These are phyloP conservation scores for Prosapia bicincta DNA, from an alignment of 2,888 invertebrate species.

Conservation along the genomic window DNA sequence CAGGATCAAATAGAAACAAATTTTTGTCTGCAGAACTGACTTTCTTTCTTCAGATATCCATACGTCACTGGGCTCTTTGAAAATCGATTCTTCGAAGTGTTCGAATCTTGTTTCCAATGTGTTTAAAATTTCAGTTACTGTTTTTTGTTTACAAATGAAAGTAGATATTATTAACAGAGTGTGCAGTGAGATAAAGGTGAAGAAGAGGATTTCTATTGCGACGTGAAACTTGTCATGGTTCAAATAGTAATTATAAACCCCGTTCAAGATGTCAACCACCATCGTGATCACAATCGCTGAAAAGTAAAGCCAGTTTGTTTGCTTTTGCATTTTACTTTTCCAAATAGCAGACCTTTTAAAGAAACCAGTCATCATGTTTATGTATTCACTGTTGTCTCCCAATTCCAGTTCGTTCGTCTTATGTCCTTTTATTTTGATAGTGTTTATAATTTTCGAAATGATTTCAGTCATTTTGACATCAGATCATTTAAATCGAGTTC, in stretches of 20 bases:
- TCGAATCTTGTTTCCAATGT: not conserved
- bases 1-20: not conserved
- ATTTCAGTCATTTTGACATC: no score
- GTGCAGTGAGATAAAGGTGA: not conserved
- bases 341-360: not conserved
- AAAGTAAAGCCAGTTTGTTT: not conserved
- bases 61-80: not conserved
- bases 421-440: no score
- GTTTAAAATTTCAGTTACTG: not conserved
- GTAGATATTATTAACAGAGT: not conserved
- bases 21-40: not conserved
- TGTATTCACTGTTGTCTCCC: not conserved
- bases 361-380: not conserved
- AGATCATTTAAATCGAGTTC: no score
- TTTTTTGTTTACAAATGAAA: not conserved
- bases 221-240: not conserved
- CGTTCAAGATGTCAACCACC: not conserved
- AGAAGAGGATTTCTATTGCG: not conserved
- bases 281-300: not conserved
- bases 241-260: not conserved
- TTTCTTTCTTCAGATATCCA: not conserved
- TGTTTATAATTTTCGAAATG: no score
- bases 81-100: not conserved
- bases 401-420: no score
- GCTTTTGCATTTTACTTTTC: not conserved